Percentiles rank a stretch among this genome's conserved stretches.
Conservation (phyloP, 2,113 vertebrate genomes). For the Urocitellus parryii region DNA sequence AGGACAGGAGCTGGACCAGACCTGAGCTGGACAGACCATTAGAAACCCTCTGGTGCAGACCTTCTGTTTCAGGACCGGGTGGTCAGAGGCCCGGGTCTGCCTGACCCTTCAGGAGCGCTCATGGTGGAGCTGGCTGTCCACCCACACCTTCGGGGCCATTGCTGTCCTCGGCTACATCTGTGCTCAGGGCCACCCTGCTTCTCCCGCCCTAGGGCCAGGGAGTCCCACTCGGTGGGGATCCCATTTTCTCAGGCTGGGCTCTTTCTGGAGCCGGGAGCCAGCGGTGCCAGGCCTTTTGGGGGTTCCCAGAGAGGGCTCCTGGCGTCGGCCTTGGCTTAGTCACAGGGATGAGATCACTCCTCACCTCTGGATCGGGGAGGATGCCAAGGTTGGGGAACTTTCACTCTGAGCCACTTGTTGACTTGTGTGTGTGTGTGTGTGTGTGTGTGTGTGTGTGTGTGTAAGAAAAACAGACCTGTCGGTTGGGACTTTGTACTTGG, state of each 20-base stretch:
- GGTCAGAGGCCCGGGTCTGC: neutral
- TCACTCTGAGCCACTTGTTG: slow-evolving; percentile 56
- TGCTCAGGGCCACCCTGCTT: neutral
- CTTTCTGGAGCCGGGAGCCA: slow-evolving; percentile 46
- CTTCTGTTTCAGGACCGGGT: neutral
- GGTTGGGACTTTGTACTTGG: slow-evolving; percentile 71
- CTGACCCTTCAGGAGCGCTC: neutral
- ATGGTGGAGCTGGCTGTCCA: neutral
- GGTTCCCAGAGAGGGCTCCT: slow-evolving; percentile 65
- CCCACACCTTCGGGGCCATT: neutral
- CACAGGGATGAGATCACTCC: slow-evolving; percentile 75
- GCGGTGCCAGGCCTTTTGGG: neutral
- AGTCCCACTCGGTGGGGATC: slow-evolving; percentile 19
- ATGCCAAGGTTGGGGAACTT: slow-evolving; percentile 68
- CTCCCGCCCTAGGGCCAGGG: neutral
- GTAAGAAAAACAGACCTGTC: slow-evolving; percentile 69
- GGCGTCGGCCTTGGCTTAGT: slow-evolving; percentile 63
- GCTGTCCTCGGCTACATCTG: neutral
- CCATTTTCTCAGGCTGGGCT: neutral
- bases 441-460: neutral
- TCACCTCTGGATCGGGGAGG: slow-evolving; percentile 66
- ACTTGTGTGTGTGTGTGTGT: neutral
- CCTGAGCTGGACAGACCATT: neutral
- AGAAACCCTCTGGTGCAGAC: neutral
- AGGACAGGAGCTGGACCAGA: neutral